Base-by-base conservation (phyloP, 2,797 vertebrate genomes). In the Gouania willdenowi region DNA sequence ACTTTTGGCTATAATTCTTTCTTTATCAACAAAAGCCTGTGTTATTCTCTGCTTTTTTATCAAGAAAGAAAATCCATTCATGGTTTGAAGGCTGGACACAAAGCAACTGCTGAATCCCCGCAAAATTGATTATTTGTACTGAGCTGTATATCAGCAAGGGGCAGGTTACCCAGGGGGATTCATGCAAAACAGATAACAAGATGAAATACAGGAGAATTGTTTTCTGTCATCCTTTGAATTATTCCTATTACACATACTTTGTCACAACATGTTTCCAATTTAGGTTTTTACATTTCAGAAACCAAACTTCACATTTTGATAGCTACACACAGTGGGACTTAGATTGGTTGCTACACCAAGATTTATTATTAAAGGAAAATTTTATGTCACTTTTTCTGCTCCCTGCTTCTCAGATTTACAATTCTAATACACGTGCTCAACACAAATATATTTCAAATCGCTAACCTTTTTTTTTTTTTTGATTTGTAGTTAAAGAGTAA, bases 111-210 rank as follows among this genome's bases (percentile, higher is more conserved):
- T 72, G 86, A 78, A 85, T 83, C 81, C 78, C 63, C 16, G 43
- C 79, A 75, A 87, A 90, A 90, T 91, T 87, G 79, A 89, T 91
- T 91, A 90, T 89, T 90, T 92, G 77, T 70, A 82, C 80, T 73
- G 78, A 78, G 54, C 68, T 61, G 66, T 81, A 69, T 89, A 84
- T 91, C 83, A 87, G 70, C 79, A 76, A 92, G 87, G 71, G 87
- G 81, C 87, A 82, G 75, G 39, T 66, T 71, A 73, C 86, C 70
- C 63, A 4, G 73, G 85, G 89, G 87, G 92, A 96, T 92, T 91
- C 91, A 91, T 85, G 79, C 84, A 90, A 92, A 92, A 91, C 84
- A 90, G 81, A 91, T 91, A 91, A 91, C 67, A 84, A 90, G 82
- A 93, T 88, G 90, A 90, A 92, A 91, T 78, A 71, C 38, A 62